Evolutionary conservation across 2,888 invertebrate species (phyloP).

Genomic region (Drosophila macrospina): DNA sequence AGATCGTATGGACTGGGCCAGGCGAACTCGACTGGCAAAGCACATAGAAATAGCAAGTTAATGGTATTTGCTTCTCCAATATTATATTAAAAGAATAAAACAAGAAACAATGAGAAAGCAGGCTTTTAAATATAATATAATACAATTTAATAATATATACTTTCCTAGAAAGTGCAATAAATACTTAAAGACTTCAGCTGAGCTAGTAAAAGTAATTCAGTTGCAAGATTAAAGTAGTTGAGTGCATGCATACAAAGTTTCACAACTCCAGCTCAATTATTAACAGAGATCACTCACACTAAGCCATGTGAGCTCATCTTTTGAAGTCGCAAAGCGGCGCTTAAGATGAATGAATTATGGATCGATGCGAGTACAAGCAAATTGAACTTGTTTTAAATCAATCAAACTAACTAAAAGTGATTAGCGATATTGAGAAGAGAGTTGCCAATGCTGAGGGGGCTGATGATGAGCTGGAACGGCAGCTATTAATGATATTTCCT

Average conservation of each 20-base stretch:
- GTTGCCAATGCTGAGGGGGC: neutral
- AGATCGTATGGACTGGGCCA: neutral
- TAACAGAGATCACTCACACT: neutral
- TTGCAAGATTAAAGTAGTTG: neutral
- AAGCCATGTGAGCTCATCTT: too few species aligned
- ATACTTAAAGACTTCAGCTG: too few species aligned
- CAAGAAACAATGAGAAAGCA: too few species aligned
- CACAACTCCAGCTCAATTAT: neutral
- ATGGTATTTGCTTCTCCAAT: too few species aligned
- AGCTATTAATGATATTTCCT: conserved; percentile 21
- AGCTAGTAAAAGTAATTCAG: neutral
- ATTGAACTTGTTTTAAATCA: conserved; percentile 6
- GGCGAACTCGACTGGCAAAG: too few species aligned
- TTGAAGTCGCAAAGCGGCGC: too few species aligned
- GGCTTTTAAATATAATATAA: too few species aligned
- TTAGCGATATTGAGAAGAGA: neutral
- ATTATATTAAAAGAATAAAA: too few species aligned
- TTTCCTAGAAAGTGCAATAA: too few species aligned
- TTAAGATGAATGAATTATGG: neutral
- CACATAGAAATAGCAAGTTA: too few species aligned
- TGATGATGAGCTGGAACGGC: conserved; percentile 3
- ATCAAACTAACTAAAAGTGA: conserved; percentile 1
- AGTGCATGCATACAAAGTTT: conserved; percentile 1
- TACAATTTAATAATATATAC: too few species aligned
- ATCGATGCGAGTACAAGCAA: neutral